These are phyloP conservation scores for Dicrostonyx torquatus DNA, from an alignment of 2,797 vertebrate species.

Conservation along the genomic window DNA sequence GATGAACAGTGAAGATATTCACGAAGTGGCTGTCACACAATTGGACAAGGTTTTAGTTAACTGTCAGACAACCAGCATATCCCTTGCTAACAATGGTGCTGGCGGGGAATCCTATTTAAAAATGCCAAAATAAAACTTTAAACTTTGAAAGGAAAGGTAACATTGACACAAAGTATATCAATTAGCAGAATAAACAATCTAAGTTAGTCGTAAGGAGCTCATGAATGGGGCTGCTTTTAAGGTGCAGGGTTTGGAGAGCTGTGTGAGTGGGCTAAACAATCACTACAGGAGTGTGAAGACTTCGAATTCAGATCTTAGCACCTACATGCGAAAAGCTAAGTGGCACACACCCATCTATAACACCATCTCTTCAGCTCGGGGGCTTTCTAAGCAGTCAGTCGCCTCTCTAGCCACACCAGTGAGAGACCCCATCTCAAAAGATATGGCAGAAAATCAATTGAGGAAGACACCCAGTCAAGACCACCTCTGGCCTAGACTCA, in stretches of 20 bases:
- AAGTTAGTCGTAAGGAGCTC: neutral
- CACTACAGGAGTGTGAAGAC: neutral
- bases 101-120: neutral
- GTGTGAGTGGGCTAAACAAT: no score
- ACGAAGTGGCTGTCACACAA: neutral
- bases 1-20: neutral
- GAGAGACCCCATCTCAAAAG: neutral
- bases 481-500: neutral
- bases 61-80: neutral
- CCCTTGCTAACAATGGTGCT: neutral
- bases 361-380: neutral
- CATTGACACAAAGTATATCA: slow-evolving; percentile 4
- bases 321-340: neutral
- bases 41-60: neutral
- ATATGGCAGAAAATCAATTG: neutral
- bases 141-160: slow-evolving; percentile 33
- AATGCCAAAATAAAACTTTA: neutral
- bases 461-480: neutral
- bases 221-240: neutral
- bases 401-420: neutral
- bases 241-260: neutral
- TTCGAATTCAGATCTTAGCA: neutral
- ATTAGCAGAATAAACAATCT: slow-evolving; percentile 16
- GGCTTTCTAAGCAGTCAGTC: neutral
- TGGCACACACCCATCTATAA: neutral